Percentiles rank a stretch among this genome's conserved stretches.
Evolutionary conservation across 2,888 invertebrate genomes (phyloP).

Genomic region (Chymomyza amoena): DNA sequence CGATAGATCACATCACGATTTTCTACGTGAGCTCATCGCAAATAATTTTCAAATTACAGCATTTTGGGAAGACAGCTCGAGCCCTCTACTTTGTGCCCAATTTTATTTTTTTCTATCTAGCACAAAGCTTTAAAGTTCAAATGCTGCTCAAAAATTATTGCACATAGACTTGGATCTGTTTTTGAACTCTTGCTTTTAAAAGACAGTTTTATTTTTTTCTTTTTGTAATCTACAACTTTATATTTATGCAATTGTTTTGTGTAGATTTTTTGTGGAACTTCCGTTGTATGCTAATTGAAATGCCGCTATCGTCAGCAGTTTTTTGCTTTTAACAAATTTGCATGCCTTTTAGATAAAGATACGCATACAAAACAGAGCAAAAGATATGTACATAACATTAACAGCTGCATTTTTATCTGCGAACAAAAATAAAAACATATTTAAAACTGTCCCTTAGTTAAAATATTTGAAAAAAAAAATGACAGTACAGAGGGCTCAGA

Average conservation of each 20-base stretch:
- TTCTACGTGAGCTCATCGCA: conserved; percentile 50
- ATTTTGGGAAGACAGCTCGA: not conserved
- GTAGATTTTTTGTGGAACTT: not conserved
- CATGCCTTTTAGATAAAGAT: not conserved
- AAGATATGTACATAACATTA: not conserved
- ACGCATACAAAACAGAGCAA: not conserved
- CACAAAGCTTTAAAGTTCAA: not conserved
- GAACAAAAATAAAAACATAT: not conserved
- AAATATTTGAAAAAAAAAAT: not conserved
- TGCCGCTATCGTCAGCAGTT: not conserved
- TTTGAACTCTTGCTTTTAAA: not conserved
- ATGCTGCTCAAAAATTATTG: not conserved
- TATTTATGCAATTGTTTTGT: not conserved
- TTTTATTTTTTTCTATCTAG: conserved; percentile 8
- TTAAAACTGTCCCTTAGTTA: not conserved
- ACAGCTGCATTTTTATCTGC: not conserved
- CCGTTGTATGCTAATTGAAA: not conserved
- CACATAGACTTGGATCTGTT: not conserved
- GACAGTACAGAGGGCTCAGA: too few species aligned
- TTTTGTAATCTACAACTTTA: not conserved
- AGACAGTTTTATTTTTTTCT: not conserved
- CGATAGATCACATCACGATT: conserved; percentile 65
- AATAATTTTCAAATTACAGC: conserved; percentile 29
- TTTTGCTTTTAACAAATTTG: not conserved
- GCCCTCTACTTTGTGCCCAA: conserved; percentile 17